phyloP scores from a whole-genome alignment of 2,113 vertebrate genomes.

The Etheostoma spectabile region DNA sequence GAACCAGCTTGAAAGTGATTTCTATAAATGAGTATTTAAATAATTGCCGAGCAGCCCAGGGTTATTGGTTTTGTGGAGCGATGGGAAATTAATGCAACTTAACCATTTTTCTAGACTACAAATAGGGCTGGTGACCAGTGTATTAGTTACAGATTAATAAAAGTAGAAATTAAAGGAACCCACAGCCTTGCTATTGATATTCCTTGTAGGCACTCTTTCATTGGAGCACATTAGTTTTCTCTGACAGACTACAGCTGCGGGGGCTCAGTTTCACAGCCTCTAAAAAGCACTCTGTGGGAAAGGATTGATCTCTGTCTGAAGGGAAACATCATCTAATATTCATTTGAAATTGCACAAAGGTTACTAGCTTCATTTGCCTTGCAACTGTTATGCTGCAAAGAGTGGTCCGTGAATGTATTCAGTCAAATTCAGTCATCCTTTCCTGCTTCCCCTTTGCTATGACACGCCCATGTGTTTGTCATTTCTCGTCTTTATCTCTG shows the following conservation, averaged over 20 bases:
- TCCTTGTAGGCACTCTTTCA: conserved; percentile 75
- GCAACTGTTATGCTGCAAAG: conserved; percentile 40
- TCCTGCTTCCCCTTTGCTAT: not conserved
- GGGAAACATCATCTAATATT: conserved; percentile 86
- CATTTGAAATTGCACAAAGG: conserved; percentile 78
- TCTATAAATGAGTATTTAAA: conserved; percentile 90
- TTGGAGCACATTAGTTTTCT: conserved; percentile 79
- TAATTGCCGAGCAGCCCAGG: conserved; percentile 79
- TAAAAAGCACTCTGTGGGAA: conserved; percentile 76
- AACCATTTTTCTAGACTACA: conserved; percentile 64
- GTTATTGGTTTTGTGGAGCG: conserved; percentile 75
- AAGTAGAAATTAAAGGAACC: conserved; percentile 69
- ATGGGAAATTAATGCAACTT: conserved; percentile 80
- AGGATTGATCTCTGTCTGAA: conserved; percentile 81
- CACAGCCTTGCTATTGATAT: conserved; percentile 68
- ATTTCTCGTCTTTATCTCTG: conserved; percentile 1
- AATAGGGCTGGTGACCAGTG: conserved; percentile 60
- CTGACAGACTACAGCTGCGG: conserved; percentile 79
- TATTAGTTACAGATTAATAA: conserved; percentile 80
- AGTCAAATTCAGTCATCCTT: conserved; percentile 16
- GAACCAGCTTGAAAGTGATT: conserved; percentile 88
- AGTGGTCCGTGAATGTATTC: conserved; percentile 33
- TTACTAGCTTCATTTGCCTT: conserved; percentile 72
- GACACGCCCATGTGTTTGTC: not conserved
- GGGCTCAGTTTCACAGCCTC: conserved; percentile 74